Conservation (phyloP, 2,888 invertebrate genomes). For the Drosophila testacea region DNA sequence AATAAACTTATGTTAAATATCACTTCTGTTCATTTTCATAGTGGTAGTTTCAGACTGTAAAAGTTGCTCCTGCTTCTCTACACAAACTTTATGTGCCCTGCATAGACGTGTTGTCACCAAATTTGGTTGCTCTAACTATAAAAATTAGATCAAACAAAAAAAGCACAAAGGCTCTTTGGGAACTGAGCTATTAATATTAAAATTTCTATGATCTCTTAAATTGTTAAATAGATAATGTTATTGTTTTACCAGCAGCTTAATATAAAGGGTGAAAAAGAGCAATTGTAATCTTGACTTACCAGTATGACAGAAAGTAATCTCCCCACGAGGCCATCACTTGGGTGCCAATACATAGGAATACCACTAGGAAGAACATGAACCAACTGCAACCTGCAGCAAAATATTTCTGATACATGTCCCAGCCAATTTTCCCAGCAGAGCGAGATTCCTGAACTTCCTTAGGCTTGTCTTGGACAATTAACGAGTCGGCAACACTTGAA, state of each 20-base stretch:
- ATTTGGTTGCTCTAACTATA: no score
- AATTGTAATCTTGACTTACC: constrained; percentile 84
- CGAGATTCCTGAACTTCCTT: constrained; percentile 87
- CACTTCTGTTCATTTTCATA: no score
- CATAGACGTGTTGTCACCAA: no score
- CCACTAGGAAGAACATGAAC: constrained; percentile 87
- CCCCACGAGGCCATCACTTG: constrained; percentile 90
- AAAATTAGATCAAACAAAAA: no score
- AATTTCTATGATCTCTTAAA: no score
- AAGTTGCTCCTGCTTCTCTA: no score
- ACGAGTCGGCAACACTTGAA: constrained; percentile 83
- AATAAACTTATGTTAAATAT: no score
- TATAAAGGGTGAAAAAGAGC: not conserved
- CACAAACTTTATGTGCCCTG: no score
- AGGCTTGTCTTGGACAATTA: constrained; percentile 50
- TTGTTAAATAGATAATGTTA: no score
- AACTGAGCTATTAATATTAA: no score
- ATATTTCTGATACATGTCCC: constrained; percentile 88
- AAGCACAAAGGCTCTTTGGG: no score
- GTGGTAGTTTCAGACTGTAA: no score
- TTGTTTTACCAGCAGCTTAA: not conserved
- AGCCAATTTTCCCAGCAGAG: constrained; percentile 88
- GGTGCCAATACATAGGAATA: constrained; percentile 88
- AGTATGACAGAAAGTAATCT: constrained; percentile 92
- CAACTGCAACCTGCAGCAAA: constrained; percentile 90